Evolutionary conservation across 1,140 invertebrate species (phyloP).

Genomic region (Tenebrio molitor): DNA sequence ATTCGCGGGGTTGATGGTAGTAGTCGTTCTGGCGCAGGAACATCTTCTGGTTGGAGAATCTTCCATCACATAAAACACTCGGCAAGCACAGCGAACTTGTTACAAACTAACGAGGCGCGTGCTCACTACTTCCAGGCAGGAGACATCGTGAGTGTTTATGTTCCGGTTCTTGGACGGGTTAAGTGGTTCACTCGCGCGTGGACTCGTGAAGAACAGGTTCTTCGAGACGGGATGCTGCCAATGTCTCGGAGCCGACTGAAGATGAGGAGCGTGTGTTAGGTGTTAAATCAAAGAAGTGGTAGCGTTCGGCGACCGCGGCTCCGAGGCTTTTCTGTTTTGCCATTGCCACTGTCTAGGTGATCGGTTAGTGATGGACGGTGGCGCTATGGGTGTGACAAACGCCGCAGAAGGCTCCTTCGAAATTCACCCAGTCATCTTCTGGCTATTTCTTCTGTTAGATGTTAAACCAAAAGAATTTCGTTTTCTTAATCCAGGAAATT

Average conservation of each 20-base stretch:
- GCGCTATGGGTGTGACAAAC: constrained; percentile 20
- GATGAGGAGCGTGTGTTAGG: constrained; percentile 50
- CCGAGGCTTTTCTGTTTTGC: constrained; percentile 35
- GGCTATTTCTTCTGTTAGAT: no score
- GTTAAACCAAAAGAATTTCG: no score
- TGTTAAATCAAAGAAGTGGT: constrained; percentile 60
- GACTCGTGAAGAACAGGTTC: constrained; percentile 20
- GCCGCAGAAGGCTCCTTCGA: no score
- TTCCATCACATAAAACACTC: constrained; percentile 32
- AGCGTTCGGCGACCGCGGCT: constrained; percentile 42
- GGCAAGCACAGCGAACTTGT: background rate
- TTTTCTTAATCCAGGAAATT: no score
- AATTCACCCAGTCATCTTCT: no score
- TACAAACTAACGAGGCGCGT: constrained; percentile 5
- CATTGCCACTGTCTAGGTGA: constrained; percentile 56
- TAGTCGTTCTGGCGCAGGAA: constrained; percentile 54
- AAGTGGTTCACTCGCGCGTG: constrained; percentile 41
- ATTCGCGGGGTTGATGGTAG: constrained; percentile 54
- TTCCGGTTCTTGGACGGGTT: constrained; percentile 19
- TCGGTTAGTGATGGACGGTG: constrained; percentile 2
- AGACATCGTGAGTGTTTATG: constrained; percentile 18
- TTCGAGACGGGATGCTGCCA: constrained; percentile 19
- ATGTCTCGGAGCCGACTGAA: constrained; percentile 50
- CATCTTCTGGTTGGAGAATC: constrained; percentile 38
- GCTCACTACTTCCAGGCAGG: background rate